phyloP scores from a whole-genome alignment of 2,888 invertebrate genomes.

The Leptopilina drosophilae region DNA sequence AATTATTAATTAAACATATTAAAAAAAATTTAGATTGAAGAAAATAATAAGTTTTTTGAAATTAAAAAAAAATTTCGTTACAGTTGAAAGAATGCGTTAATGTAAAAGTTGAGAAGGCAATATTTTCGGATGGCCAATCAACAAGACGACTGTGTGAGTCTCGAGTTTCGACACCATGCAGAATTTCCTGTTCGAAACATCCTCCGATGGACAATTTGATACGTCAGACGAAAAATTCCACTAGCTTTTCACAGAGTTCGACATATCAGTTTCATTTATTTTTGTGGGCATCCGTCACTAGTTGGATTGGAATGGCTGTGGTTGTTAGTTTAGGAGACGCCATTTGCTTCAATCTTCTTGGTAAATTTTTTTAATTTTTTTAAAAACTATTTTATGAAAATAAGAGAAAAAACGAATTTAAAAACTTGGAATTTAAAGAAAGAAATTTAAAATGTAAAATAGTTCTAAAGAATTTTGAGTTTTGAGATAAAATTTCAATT shows the following conservation, averaged over 20 bases:
- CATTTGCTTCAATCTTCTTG: conserved; percentile 90
- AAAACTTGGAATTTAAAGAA: background rate
- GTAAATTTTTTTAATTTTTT: conserved; percentile 74
- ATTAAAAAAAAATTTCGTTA: conserved; percentile 18
- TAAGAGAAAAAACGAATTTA: background rate
- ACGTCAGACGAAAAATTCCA: conserved; percentile 55
- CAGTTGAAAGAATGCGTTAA: conserved; percentile 61
- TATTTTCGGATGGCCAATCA: conserved; percentile 72
- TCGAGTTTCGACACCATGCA: conserved; percentile 77
- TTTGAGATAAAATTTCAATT: conserved; percentile 22
- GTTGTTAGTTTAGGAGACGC: conserved; percentile 93
- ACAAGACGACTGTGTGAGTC: conserved; percentile 71
- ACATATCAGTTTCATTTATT: conserved; percentile 88
- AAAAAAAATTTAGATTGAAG: background rate
- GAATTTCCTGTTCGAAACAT: conserved; percentile 72
- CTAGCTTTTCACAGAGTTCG: conserved; percentile 68
- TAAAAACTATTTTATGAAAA: background rate
- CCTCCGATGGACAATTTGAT: conserved; percentile 65
- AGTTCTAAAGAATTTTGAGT: conserved; percentile 23
- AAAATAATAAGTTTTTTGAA: background rate
- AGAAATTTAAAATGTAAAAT: background rate
- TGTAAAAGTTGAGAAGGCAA: conserved; percentile 73
- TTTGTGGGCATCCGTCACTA: conserved; percentile 85
- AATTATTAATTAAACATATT: too few species aligned
- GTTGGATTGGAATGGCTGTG: conserved; percentile 91